Percentiles rank a stretch among this genome's conserved stretches.
These are phyloP conservation scores for Drosophila kambysellisi DNA, from an alignment of 2,888 invertebrate species.

Conservation along the genomic window DNA sequence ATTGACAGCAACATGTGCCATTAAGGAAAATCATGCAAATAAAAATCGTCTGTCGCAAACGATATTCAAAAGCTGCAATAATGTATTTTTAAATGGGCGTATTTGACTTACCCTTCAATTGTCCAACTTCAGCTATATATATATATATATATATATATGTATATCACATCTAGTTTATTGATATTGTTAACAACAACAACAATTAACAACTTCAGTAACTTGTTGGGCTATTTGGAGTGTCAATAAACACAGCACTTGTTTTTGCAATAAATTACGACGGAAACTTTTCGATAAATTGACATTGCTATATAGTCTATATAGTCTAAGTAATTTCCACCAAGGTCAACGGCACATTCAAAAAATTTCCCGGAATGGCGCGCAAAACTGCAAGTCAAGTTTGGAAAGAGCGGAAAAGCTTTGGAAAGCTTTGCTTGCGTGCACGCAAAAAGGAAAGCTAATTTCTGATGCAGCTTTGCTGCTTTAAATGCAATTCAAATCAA, in stretches of 20 bases:
- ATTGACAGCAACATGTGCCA: slow-evolving; percentile 10
- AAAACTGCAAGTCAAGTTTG: slow-evolving; percentile 31
- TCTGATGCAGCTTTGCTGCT: slow-evolving; percentile 47
- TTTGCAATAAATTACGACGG: slow-evolving; percentile 20
- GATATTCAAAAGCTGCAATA: neutral
- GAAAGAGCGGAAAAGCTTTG: slow-evolving; percentile 29
- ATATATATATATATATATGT: neutral
- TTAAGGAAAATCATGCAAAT: neutral
- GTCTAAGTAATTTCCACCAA: neutral
- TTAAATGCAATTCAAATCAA: slow-evolving; percentile 6
- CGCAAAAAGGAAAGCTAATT: slow-evolving; percentile 46
- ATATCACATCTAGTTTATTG: slow-evolving; percentile 15
- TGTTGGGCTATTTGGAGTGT: neutral
- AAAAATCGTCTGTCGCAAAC: neutral
- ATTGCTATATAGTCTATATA: neutral
- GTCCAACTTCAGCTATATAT: neutral
- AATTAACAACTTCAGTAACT: neutral
- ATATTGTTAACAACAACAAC: neutral
- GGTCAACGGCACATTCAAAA: slow-evolving; percentile 22
- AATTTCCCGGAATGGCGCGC: slow-evolving; percentile 40
- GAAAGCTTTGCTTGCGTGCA: slow-evolving; percentile 50
- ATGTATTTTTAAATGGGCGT: neutral
- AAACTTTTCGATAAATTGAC: slow-evolving; percentile 7
- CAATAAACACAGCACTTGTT: slow-evolving; percentile 25
- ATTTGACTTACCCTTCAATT: slow-evolving; percentile 25